A percentile compares a stretch with the other conserved stretches of the same genome.
These are phyloP conservation scores for Drosophila lacteicornis DNA, from an alignment of 1,140 invertebrate species.

Conservation along the genomic window DNA sequence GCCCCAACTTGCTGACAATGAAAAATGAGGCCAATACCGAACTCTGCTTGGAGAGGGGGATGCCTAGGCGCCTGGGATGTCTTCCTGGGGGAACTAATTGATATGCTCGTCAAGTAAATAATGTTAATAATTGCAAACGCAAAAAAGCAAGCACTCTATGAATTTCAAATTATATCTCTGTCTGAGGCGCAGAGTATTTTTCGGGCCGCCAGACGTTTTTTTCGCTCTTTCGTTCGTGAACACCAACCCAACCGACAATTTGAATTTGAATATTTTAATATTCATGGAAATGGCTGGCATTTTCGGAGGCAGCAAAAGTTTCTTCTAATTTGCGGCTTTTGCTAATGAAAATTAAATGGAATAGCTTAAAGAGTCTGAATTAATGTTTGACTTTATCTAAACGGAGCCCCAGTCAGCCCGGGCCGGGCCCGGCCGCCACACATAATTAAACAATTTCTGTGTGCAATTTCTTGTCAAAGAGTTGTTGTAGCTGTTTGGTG, in stretches of 20 bases:
- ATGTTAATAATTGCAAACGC: conserved; percentile 60
- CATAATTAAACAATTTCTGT: conserved; percentile 47
- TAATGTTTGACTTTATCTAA: conserved; percentile 61
- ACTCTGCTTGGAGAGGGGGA: neutral
- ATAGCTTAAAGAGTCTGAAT: conserved; percentile 76
- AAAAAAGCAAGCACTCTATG: conserved; percentile 51
- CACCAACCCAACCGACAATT: conserved; percentile 50
- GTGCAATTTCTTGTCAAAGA: conserved; percentile 14
- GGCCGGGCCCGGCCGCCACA: neutral
- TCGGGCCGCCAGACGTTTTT: conserved; percentile 1
- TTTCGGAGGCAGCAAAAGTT: conserved; percentile 44
- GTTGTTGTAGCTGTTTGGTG: neutral
- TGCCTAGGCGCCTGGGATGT: neutral
- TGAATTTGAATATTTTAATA: conserved; percentile 83
- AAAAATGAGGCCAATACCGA: conserved; percentile 18
- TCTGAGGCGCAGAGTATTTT: conserved; percentile 23
- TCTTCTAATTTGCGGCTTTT: conserved; percentile 74
- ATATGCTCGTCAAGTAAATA: conserved; percentile 59
- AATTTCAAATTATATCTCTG: conserved; percentile 64
- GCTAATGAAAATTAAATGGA: conserved; percentile 81
- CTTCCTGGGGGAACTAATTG: conserved; percentile 41
- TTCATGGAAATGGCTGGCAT: conserved; percentile 72
- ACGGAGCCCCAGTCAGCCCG: neutral
- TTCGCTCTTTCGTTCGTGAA: neutral
- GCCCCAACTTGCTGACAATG: conserved; percentile 73